Conservation (phyloP, 2,888 invertebrate species). For the Tenodera sinensis region DNA sequence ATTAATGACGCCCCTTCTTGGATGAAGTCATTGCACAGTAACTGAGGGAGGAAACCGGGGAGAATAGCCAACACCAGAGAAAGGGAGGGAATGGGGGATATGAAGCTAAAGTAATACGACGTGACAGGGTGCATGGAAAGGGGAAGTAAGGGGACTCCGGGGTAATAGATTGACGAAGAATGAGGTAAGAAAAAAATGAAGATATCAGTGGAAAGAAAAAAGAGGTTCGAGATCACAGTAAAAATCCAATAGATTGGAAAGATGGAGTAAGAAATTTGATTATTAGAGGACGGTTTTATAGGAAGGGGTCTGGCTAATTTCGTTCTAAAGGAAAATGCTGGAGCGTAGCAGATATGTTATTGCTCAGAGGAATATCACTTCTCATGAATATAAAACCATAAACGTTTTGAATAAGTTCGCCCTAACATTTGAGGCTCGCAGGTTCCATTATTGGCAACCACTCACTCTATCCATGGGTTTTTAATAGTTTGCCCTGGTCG, state of each 20-base stretch:
- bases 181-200: not conserved
- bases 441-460: too few species aligned
- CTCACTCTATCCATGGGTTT: too few species aligned
- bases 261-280: not conserved
- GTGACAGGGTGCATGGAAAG: not conserved
- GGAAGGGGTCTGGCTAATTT: not conserved
- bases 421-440: too few species aligned
- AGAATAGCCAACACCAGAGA: not conserved
- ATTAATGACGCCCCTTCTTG: not conserved
- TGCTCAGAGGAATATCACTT: not conserved
- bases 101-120: not conserved
- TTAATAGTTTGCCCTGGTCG: too few species aligned
- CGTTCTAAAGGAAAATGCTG: not conserved
- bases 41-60: not conserved
- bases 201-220: not conserved
- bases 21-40: not conserved
- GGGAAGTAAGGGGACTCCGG: not conserved
- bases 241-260: not conserved
- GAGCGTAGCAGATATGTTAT: not conserved
- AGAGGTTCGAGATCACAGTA: not conserved
- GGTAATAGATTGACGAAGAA: not conserved
- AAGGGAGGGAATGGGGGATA: not conserved
- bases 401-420: too few species aligned
- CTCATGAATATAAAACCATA: not conserved
- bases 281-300: not conserved